A percentile compares a stretch with the other conserved stretches of the same genome.
These are phyloP conservation scores for Marcusenius ussheri DNA, from an alignment of 2,113 vertebrate species.

Conservation along the genomic window DNA sequence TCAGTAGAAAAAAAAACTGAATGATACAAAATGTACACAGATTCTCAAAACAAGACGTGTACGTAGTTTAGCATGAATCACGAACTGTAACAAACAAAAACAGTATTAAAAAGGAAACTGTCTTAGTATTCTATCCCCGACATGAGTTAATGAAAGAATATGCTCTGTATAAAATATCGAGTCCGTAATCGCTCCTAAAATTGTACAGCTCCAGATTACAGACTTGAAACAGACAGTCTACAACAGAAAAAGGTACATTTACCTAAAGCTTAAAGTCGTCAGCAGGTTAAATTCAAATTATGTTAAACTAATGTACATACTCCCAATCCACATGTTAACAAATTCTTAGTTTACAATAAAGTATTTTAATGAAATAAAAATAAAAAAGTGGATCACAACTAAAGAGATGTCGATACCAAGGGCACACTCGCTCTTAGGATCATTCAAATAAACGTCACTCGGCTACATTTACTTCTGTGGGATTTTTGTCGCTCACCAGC, in stretches of 20 bases:
- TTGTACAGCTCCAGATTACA: not conserved
- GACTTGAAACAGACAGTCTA: not conserved
- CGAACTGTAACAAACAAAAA: slow-evolving; percentile 34
- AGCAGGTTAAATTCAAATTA: not conserved
- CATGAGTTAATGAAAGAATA: slow-evolving; percentile 3
- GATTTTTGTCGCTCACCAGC: not conserved
- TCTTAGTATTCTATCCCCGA: not conserved
- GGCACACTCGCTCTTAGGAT: not conserved
- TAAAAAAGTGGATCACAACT: not conserved
- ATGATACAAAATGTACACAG: slow-evolving; percentile 52
- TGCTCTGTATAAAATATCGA: slow-evolving; percentile 13
- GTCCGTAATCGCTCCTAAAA: not conserved
- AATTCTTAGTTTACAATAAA: not conserved
- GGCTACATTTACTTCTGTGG: not conserved
- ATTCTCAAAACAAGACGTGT: slow-evolving; percentile 26
- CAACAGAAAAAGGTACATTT: slow-evolving; percentile 4
- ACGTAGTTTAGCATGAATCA: slow-evolving; percentile 22
- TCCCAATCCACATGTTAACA: slow-evolving; percentile 4
- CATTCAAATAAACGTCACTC: not conserved
- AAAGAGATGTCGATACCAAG: not conserved
- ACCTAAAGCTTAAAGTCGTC: not conserved
- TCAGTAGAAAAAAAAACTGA: slow-evolving; percentile 61
- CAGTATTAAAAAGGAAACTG: slow-evolving; percentile 33
- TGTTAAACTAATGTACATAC: not conserved
- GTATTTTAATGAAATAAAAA: not conserved